Percentiles rank a stretch among this genome's conserved stretches.
Conservation (phyloP, 2,113 vertebrate species). For the Syngnathoides biaculeatus region DNA sequence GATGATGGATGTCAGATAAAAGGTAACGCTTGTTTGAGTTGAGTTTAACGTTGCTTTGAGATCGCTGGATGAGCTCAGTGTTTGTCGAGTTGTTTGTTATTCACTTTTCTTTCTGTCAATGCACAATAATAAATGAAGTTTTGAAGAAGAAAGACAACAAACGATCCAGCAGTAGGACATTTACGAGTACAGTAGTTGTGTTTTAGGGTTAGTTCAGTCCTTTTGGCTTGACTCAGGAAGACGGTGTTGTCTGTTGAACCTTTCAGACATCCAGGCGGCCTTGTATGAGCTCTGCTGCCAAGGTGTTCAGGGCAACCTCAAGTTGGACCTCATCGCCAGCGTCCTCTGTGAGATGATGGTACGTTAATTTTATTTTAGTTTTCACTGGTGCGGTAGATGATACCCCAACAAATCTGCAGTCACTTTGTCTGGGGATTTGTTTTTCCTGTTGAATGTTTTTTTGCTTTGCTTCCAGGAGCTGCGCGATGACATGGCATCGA, state of each 20-base stretch:
- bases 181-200: background rate
- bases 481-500: slow-evolving; percentile 91
- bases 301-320: slow-evolving; percentile 89
- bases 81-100: background rate
- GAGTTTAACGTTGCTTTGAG: background rate
- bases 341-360: slow-evolving; percentile 91
- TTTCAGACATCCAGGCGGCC: slow-evolving; percentile 86
- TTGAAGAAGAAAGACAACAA: background rate
- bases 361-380: slow-evolving; percentile 49
- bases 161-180: background rate
- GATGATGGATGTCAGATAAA: slow-evolving; percentile 79
- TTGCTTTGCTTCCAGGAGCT: slow-evolving; percentile 76
- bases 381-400: background rate
- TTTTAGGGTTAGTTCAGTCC: background rate
- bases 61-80: background rate
- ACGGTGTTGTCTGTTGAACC: slow-evolving; percentile 42
- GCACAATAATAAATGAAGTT: background rate
- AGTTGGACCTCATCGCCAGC: slow-evolving; percentile 86
- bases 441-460: background rate
- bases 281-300: slow-evolving; percentile 93
- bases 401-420: background rate
- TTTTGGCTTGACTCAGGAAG: background rate
- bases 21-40: slow-evolving; percentile 73
- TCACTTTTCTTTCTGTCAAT: background rate
- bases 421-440: background rate